Evolutionary conservation across 2,113 vertebrate species (phyloP), one percentile per base, ranked within the genome.

Genomic region (Microtus richardsoni): DNA sequence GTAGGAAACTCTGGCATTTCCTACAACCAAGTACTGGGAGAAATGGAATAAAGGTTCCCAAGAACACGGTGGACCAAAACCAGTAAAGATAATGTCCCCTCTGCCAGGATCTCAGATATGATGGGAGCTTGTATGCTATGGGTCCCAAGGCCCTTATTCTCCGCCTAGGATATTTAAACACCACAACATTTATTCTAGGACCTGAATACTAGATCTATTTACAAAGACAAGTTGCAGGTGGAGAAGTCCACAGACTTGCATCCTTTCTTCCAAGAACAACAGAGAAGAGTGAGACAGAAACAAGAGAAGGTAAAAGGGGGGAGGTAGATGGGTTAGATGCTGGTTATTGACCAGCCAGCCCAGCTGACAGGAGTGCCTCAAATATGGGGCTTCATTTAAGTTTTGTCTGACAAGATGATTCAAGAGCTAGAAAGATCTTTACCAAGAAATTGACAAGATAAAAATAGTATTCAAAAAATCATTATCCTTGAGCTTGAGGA

Each of bases 401-500:
- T 52, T 71, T 66, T 54, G 12, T 52, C 70, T 85, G 77, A 33
- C 6, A 71, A 79, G 49, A 88, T 12, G 52, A 89, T 82, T 82
- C 7, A 39, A 94, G 52, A 94, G 14, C 60, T 66, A 3, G 84
- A 36, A 77, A 77, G 22, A 86, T 58, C 60, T 83, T 82, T 88
- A 85, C 77, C 52, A 78, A 83, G 78, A 83, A 2, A 68, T 2
- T 73, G 74, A 52, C 3, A 74, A 75, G 71, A 88, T 33, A 66
- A 95, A 91, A 88, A 30, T 16, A 58, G 44, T 41, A 52, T 78
- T 83, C 79, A 28, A 52, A 94, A 52, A 82, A 78, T n/a, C 80
- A 71, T 93, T 73, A 44, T 60, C 26, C 44, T 88, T 80, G 44
- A 82, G 7, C 62, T 87, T 75, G 62, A 91, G n/a, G 95, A 74